Base-by-base conservation (phyloP, 2,888 invertebrate genomes). In the Mythimna impura region DNA sequence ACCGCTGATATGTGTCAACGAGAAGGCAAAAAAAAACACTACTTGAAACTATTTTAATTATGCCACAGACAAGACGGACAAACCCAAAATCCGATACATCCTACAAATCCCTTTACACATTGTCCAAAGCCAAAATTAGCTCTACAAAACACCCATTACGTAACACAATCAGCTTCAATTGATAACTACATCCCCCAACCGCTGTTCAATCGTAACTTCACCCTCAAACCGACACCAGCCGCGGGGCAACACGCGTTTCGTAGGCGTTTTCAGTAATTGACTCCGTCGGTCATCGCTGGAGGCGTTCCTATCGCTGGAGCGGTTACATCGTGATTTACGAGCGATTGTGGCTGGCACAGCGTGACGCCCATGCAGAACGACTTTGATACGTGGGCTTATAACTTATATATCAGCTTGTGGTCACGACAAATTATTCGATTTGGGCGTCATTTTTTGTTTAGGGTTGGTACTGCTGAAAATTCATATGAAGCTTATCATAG, bases 241-340 rank as follows among this genome's bases (percentile, higher is more conserved):
- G 83, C 70, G 67, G 75, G 89, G 87, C 78, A 75, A 47, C 78
- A 79, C 66, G 66, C 81, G 66, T 70, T 80, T 69, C 52, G 85
- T 83, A 80, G 82, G 86, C 87, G 86, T 86, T 76, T 73, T 78
- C 76, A 82, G 81, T 82, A 84, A 83, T 83, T 82, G 86, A 86
- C 86, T 85, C 80, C 74, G 78, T 66, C 76, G 80, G 78, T 76
- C 82, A 84, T 73, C 76, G 85, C 88, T 82, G 84, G 83, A 82
- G 90, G 89, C 89, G 84, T 82, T 82, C 82, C 81, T 63, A 17
- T 47, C 47, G 43, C 14, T 47, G 14, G 43, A 83, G 80, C 84
- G 86, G 84, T 85, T 85, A 83, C 70, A 72, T 71, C 75, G 74
- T 89, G 89, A 91, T 89, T 91, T 90, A 90, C 87, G 90, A 85